Percentiles rank a stretch among this genome's conserved stretches.
These are phyloP conservation scores for Quadroppia sp. DNA, from an alignment of 2,888 invertebrate genomes.

Conservation along the genomic window DNA sequence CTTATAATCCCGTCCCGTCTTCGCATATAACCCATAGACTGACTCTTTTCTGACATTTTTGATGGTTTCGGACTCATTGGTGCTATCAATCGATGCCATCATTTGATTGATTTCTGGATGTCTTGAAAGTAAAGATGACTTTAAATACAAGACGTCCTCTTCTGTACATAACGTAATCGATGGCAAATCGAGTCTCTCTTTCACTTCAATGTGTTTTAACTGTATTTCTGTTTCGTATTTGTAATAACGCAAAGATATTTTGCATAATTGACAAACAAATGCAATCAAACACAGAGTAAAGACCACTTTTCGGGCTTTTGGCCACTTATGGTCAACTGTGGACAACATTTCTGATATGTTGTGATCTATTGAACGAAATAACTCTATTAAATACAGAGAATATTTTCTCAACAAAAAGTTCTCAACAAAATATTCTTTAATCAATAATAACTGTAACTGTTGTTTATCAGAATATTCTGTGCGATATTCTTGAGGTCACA, in stretches of 20 bases:
- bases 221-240: conserved; percentile 7
- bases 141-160: not conserved
- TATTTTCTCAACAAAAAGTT: no score
- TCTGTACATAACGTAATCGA: not conserved
- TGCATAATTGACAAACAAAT: not conserved
- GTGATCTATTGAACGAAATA: no score
- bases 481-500: no score
- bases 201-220: not conserved
- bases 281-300: not conserved
- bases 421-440: no score
- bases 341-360: not conserved
- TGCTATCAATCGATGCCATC: not conserved
- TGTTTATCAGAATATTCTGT: no score
- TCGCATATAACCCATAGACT: not conserved
- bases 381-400: no score
- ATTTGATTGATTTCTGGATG: not conserved
- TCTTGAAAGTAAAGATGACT: not conserved
- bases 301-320: not conserved
- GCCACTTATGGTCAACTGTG: not conserved
- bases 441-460: no score
- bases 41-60: not conserved
- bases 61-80: not conserved
- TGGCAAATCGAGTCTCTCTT: not conserved
- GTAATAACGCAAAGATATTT: not conserved
- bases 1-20: no score